Evolutionary conservation across 2,888 invertebrate species (phyloP).

Genomic region (Melinaea menophilus): DNA sequence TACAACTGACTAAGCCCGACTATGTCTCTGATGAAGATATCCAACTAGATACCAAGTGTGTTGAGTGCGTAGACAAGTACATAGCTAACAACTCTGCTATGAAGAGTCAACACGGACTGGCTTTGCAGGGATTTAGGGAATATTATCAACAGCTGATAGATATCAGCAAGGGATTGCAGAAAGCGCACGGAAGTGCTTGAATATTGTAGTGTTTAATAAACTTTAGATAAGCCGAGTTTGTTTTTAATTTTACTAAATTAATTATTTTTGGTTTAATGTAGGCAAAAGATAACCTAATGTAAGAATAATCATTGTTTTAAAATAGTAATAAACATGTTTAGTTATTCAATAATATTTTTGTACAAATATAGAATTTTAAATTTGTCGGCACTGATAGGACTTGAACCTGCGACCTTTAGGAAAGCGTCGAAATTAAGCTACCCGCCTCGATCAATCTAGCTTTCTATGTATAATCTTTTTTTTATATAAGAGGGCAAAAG

Average conservation of each 20-base stretch:
- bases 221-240: constrained; percentile 43
- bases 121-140: constrained; percentile 84
- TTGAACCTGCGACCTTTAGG: too few species aligned
- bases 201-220: constrained; percentile 40
- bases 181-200: constrained; percentile 80
- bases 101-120: constrained; percentile 82
- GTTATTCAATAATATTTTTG: too few species aligned
- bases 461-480: too few species aligned
- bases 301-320: too few species aligned
- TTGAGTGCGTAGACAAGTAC: constrained; percentile 80
- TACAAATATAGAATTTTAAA: too few species aligned
- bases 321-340: too few species aligned
- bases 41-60: constrained; percentile 74
- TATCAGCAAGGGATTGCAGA: constrained; percentile 79
- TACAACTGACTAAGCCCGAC: constrained; percentile 64
- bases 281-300: not conserved
- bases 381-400: too few species aligned
- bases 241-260: constrained; percentile 17
- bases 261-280: not conserved
- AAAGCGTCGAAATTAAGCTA: too few species aligned
- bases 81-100: constrained; percentile 79
- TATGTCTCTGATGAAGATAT: constrained; percentile 74
- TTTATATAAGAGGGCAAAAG: too few species aligned
- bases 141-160: constrained; percentile 78
- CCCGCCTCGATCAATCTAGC: too few species aligned